phyloP scores from a whole-genome alignment of 2,888 invertebrate genomes.

The Dicyrtomina minuta region DNA sequence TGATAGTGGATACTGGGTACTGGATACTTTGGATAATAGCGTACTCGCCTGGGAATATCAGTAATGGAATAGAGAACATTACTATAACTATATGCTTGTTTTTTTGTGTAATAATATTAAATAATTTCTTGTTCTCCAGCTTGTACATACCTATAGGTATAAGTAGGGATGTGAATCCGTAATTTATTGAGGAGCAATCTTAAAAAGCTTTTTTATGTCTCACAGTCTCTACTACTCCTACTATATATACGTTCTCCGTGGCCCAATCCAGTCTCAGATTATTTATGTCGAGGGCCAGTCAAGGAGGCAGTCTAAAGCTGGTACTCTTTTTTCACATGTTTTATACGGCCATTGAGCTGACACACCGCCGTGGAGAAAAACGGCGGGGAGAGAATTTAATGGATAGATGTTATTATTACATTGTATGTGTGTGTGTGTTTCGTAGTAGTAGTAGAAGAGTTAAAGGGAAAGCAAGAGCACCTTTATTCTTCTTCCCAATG shows the following conservation, averaged over 20 bases:
- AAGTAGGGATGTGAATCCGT: neutral
- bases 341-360: constrained; percentile 34
- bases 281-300: constrained; percentile 38
- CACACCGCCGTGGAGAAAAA: constrained; percentile 14
- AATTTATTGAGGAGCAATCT: constrained; percentile 22
- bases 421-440: constrained; percentile 8
- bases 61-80: too few species aligned
- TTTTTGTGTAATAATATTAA: too few species aligned
- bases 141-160: too few species aligned
- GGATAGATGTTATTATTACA: constrained; percentile 24
- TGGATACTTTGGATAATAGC: too few species aligned
- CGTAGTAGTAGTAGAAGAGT: neutral
- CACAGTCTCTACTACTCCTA: too few species aligned
- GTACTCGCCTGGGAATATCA: too few species aligned
- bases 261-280: constrained; percentile 22
- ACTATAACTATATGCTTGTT: too few species aligned
- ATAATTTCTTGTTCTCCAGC: constrained; percentile 1
- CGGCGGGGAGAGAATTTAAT: constrained; percentile 24
- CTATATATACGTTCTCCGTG: too few species aligned
- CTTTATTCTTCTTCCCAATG: neutral
- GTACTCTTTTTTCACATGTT: constrained; percentile 36
- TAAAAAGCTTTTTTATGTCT: constrained; percentile 23
- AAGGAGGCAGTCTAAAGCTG: constrained; percentile 35
- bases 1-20: too few species aligned
- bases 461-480: neutral